Evolutionary conservation across 2,888 invertebrate species (phyloP).

Genomic region (Ophion costatus): DNA sequence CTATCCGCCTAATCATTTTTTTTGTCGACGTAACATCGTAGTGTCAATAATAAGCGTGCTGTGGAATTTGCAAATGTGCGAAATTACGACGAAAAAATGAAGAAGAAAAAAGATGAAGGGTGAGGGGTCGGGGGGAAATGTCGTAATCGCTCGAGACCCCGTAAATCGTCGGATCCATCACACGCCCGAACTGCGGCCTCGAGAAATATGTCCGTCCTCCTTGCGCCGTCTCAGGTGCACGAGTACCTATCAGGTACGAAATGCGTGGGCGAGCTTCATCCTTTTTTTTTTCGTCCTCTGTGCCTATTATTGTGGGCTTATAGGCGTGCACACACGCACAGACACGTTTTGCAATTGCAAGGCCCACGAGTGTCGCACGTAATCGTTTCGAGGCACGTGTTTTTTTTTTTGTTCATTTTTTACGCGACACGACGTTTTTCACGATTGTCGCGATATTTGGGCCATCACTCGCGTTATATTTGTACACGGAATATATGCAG

Average conservation of each 20-base stretch:
- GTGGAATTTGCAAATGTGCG: conserved; percentile 57
- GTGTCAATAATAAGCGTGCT: conserved; percentile 60
- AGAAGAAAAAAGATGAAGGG: not conserved
- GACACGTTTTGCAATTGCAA: conserved; percentile 37
- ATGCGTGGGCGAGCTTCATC: not conserved
- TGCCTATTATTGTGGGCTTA: conserved; percentile 12
- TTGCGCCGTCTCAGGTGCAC: conserved; percentile 56
- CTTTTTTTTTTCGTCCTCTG: conserved; percentile 21
- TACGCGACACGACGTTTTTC: conserved; percentile 47
- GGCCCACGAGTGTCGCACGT: not conserved
- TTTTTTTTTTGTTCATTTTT: conserved; percentile 19
- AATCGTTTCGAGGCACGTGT: conserved; percentile 37
- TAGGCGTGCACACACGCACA: not conserved
- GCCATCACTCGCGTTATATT: conserved; percentile 31
- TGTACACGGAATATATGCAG: conserved; percentile 21
- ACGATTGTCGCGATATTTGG: conserved; percentile 54
- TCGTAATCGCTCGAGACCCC: conserved; percentile 52
- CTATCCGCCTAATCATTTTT: conserved; percentile 4
- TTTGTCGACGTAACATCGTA: conserved; percentile 32
- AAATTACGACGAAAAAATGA: conserved; percentile 3
- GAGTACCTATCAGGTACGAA: conserved; percentile 13
- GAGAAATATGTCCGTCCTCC: conserved; percentile 52
- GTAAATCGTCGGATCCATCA: conserved; percentile 61
- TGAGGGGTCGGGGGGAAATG: not conserved
- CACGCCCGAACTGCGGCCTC: conserved; percentile 60